Percentiles rank a stretch among this genome's conserved stretches.
Evolutionary conservation across 2,797 vertebrate species (phyloP).

Genomic region (Sphenodon punctatus): DNA sequence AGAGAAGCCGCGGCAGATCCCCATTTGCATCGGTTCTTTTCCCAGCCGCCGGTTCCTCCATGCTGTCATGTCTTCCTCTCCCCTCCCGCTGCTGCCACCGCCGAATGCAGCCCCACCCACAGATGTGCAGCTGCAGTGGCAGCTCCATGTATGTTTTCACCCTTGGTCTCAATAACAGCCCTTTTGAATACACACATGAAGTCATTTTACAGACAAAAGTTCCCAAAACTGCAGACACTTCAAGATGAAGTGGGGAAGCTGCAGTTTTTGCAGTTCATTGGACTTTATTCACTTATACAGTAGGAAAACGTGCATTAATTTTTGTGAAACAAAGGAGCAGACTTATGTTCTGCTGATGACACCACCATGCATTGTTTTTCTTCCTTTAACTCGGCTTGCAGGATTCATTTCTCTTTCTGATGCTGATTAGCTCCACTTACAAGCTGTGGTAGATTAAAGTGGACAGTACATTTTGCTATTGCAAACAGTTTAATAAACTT

Average conservation of each 20-base stretch:
- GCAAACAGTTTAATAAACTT: background rate
- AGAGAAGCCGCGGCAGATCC: no score
- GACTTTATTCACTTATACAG: background rate
- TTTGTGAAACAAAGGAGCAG: background rate
- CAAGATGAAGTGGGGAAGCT: background rate
- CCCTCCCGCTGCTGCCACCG: no score
- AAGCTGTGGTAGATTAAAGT: background rate
- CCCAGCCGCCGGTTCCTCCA: no score
- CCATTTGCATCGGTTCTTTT: no score
- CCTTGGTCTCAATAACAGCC: no score
- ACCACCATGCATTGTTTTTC: background rate
- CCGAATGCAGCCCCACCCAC: no score
- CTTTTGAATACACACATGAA: no score
- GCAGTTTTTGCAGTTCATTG: background rate
- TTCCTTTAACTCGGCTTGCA: background rate
- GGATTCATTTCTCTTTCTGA: background rate
- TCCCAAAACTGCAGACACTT: background rate
- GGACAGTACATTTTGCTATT: background rate
- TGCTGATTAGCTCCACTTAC: background rate
- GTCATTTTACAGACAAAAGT: no score
- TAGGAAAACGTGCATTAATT: background rate
- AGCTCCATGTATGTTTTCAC: no score
- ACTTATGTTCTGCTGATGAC: background rate
- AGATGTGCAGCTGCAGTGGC: no score
- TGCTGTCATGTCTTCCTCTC: no score